Evolutionary conservation across 2,113 vertebrate species (phyloP).

Genomic region (Melozone crissalis): DNA sequence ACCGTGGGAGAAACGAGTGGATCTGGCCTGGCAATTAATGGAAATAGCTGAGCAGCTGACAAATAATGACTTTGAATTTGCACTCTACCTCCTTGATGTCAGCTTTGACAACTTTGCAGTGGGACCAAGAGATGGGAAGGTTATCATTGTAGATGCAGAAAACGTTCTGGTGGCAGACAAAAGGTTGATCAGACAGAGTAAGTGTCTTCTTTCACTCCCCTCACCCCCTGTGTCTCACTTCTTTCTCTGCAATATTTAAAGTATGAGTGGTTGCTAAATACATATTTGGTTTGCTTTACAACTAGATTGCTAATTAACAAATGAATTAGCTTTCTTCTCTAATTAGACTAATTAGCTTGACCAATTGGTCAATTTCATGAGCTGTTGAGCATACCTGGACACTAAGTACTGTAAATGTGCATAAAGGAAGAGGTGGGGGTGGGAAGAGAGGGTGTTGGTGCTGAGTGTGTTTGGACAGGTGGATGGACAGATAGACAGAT

Average conservation of each 20-base stretch:
- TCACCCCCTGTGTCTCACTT: background rate
- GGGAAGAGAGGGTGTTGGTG: accelerated
- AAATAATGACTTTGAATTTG: slow-evolving; percentile 99
- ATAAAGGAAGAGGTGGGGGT: background rate
- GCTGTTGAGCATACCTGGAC: background rate
- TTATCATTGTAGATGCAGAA: slow-evolving; percentile 98
- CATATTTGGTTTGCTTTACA: background rate
- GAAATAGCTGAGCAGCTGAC: slow-evolving; percentile 98
- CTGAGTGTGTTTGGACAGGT: background rate
- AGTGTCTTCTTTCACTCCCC: slow-evolving; percentile 64
- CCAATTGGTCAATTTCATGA: background rate
- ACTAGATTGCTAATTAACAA: background rate
- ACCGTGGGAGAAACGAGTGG: slow-evolving; percentile 94
- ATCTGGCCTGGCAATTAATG: slow-evolving; percentile 95
- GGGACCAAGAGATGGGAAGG: slow-evolving; percentile 93
- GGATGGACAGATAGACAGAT: background rate
- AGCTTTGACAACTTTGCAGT: slow-evolving; percentile 99
- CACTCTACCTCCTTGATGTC: slow-evolving; percentile 98
- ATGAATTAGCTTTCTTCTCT: background rate
- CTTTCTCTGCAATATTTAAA: background rate
- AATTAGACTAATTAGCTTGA: background rate
- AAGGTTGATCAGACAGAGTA: slow-evolving; percentile 95
- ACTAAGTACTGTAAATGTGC: background rate
- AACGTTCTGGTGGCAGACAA: slow-evolving; percentile 98
- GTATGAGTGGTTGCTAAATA: background rate